These are phyloP conservation scores for Nomada ruficornis DNA, from an alignment of 2,888 invertebrate species.

Conservation along the genomic window DNA sequence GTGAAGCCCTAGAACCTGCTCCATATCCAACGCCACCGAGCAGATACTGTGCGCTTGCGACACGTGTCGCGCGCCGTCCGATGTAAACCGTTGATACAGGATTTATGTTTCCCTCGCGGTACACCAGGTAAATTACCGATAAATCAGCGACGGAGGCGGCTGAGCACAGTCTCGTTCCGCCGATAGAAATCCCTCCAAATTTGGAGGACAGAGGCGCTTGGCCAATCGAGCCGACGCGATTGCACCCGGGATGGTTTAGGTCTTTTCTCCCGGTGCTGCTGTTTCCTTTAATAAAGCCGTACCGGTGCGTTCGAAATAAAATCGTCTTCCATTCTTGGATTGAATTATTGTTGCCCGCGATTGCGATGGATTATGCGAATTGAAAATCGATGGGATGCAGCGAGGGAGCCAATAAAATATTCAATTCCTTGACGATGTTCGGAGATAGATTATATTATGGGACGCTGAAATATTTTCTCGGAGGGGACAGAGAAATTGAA, in stretches of 20 bases:
- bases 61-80: slow-evolving; percentile 70
- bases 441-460: no score
- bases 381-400: neutral
- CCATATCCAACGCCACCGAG: slow-evolving; percentile 43
- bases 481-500: no score
- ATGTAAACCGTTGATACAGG: slow-evolving; percentile 70
- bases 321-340: slow-evolving; percentile 29
- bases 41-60: slow-evolving; percentile 56
- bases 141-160: slow-evolving; percentile 65
- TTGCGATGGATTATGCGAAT: neutral
- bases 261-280: neutral
- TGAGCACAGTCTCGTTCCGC: slow-evolving; percentile 36
- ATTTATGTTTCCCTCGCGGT: slow-evolving; percentile 67
- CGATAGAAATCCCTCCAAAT: slow-evolving; percentile 66
- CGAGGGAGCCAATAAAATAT: no score
- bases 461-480: no score
- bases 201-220: slow-evolving; percentile 57
- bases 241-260: slow-evolving; percentile 1
- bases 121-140: slow-evolving; percentile 62
- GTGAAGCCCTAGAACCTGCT: slow-evolving; percentile 65
- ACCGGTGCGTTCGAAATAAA: neutral
- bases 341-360: neutral
- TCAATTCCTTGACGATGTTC: no score
- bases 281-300: slow-evolving; percentile 50
- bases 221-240: slow-evolving; percentile 25